Evolutionary conservation across 92 coral and sea anemone species (phyloP).

Genomic region (Meandrina meandrites): DNA sequence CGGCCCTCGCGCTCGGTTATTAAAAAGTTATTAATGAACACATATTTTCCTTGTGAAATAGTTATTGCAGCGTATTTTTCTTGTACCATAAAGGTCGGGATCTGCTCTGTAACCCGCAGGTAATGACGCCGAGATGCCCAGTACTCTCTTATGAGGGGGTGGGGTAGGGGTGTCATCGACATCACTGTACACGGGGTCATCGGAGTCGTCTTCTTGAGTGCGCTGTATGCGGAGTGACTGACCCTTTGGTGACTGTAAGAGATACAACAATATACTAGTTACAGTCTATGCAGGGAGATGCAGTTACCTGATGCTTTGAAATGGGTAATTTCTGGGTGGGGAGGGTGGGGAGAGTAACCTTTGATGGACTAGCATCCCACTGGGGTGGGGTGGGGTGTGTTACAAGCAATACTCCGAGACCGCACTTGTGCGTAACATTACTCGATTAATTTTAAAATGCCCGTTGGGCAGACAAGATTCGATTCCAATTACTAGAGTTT

Average conservation of each 20-base stretch:
- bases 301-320: not conserved
- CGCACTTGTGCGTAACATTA: too few species aligned
- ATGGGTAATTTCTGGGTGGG: too few species aligned
- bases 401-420: too few species aligned
- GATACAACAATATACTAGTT: not conserved
- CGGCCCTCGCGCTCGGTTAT: too few species aligned
- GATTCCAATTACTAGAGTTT: too few species aligned
- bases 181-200: constrained; percentile 72
- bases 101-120: constrained; percentile 26
- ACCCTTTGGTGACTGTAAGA: constrained; percentile 23
- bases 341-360: too few species aligned
- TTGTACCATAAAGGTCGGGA: constrained; percentile 55
- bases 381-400: too few species aligned
- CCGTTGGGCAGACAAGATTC: too few species aligned
- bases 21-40: not conserved
- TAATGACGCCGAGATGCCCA: constrained; percentile 39
- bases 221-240: constrained; percentile 32
- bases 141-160: constrained; percentile 55
- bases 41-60: not conserved
- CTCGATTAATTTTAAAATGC: too few species aligned
- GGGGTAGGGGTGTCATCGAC: constrained; percentile 84
- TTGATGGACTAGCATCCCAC: too few species aligned
- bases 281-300: not conserved
- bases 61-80: not conserved
- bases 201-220: constrained; percentile 59